Base-by-base conservation (phyloP, 2,797 vertebrate genomes). In the Karalla daura region DNA sequence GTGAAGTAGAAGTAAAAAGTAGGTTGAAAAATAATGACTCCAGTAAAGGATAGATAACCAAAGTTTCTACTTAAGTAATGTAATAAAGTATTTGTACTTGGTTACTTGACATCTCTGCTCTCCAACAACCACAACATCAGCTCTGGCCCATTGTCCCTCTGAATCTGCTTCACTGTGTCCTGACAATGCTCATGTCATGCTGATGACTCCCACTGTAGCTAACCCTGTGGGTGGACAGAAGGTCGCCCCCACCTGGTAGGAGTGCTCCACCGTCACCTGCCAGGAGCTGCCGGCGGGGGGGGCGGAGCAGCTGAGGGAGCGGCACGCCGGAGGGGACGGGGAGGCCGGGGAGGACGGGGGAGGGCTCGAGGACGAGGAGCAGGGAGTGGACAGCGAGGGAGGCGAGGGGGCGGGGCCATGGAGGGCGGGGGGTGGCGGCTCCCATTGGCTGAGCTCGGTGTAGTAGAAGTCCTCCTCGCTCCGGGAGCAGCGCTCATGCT, bases 401-500 rank as follows among this genome's bases (percentile, higher is more conserved):
- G 73, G 79, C 21, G 49, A 4, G 1, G 56, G 59, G 7, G 76
- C 43, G 17, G 81, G 81, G 0, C 79, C 27, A 6, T 14, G 62
- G 15, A 12, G 36, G 13, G 49, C 21, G 1, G 63, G 41, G 10
- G 11, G 55, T 1, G 76, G 56, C 68, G 41, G 66, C 50, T 63
- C 95, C 28, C 89, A 80, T 79, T 94, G 92, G 85, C 94, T 94
- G 80, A 97, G 83, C 80, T 97, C 96, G 0, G 96, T 95, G 91
- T 98, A 98, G 89, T 97, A 98, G 67, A 98, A 98, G 64, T 98
- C 96, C 80, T 97, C 96, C 82, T 98, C 96, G 33, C 95, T 91
- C 70, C 93, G 95, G 66, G 94, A 94, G 67, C 87, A 88, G 0
- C 94, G 95, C 77, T 96, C 95, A 0, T 94, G 94, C 51, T 96